Evolutionary conservation across 2,797 vertebrate species (phyloP), one percentile per base, ranked within the genome.

Genomic region (Malacoraja senta): DNA sequence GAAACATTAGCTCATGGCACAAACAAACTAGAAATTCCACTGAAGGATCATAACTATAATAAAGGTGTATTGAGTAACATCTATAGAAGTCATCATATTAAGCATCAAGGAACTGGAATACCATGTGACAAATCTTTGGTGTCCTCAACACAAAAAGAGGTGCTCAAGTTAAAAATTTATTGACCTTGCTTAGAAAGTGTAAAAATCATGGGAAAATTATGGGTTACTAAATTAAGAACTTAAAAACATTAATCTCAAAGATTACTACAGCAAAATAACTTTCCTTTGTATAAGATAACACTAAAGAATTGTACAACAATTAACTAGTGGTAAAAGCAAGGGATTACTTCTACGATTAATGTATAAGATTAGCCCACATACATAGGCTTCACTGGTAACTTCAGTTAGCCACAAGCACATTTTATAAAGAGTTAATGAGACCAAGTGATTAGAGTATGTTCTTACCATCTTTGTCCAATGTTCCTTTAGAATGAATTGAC

Each of bases 401-500:
- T 38, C 0, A 38, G 3, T 35, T 65, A 8, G 7, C n/a, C 32
- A 61, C 71, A 74, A 68, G 65, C 17, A 68, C 17, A 68, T 68
- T 68, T 68, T 68, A 68, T 53, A 53, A 17, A 71, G 24, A 74
- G 19, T 74, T 74, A 74, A 26, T 74, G 21, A 24, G 24, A 74
- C 2, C 21, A 19, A 88, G 13, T n/a, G 29, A 88, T n/a, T 8
- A 86, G 3, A 65, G 65, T 8, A 61, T 32, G 1, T 17, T 0
- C 96, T 96, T 95, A 99, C 99, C 99, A 29, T 95, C 96, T 95
- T 98, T 97, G 0, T 97, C 97, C 90, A 98, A 95, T n/a, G 96
- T 96, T 93, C 98, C 98, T 0, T 99, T 98, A 0, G 99, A 99
- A 94, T 98, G 98, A 93, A 99, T 95, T 0, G 98, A 93, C 76